Evolutionary conservation across 2,888 invertebrate genomes (phyloP).

Genomic region (Acleris emargana): DNA sequence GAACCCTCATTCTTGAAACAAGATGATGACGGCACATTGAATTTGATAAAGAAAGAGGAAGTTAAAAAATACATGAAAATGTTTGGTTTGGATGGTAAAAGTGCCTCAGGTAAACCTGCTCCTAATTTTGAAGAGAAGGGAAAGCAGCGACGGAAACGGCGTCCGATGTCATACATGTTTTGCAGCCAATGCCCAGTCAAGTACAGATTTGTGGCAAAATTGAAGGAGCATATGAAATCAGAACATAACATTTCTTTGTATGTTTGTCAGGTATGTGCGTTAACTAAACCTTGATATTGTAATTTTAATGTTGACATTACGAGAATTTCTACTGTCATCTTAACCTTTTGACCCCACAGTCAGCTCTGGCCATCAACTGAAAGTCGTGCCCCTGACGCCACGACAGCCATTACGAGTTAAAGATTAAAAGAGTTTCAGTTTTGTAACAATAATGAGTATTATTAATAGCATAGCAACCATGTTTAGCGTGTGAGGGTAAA

Average conservation of each 20-base stretch:
- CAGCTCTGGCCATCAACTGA: too few species aligned
- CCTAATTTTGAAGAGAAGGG: conserved; percentile 31
- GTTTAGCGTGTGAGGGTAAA: too few species aligned
- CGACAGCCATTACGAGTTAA: too few species aligned
- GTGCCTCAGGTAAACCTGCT: background rate
- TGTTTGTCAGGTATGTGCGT: conserved; percentile 68
- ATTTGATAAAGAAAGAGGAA: conserved; percentile 43
- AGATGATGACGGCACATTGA: conserved; percentile 44
- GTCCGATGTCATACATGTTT: conserved; percentile 59
- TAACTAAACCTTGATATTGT: background rate
- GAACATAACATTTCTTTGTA: conserved; percentile 64
- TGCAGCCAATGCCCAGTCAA: conserved; percentile 66
- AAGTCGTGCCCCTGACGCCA: too few species aligned
- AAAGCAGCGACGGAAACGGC: conserved; percentile 57
- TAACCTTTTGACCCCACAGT: too few species aligned
- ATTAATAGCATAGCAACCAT: too few species aligned
- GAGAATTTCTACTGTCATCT: too few species aligned
- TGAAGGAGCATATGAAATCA: conserved; percentile 67
- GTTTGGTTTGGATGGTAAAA: conserved; percentile 10
- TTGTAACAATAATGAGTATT: too few species aligned
- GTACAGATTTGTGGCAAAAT: conserved; percentile 68
- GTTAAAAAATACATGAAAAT: conserved; percentile 37
- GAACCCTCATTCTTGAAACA: conserved; percentile 48
- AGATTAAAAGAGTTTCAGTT: too few species aligned
- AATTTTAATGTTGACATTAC: too few species aligned